These are phyloP conservation scores for Thereva nobilitata DNA, from an alignment of 2,888 invertebrate species.

Conservation along the genomic window DNA sequence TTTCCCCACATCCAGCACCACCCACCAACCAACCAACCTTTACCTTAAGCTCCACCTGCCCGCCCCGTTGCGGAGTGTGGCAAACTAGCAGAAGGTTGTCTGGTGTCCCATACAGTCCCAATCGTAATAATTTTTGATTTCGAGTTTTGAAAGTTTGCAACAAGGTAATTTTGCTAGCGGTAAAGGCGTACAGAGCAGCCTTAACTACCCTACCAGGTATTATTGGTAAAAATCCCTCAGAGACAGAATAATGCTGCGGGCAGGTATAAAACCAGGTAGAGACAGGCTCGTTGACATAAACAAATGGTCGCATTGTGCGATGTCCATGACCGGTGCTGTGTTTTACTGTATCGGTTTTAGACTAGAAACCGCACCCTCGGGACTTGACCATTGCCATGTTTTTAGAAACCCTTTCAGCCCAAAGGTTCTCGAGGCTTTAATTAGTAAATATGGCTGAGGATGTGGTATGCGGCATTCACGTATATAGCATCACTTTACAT, in stretches of 20 bases:
- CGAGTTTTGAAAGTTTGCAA: neutral
- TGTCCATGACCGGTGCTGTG: neutral
- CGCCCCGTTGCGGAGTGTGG: too few relatives aligned
- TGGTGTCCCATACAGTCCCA: neutral
- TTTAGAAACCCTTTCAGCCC: constrained; percentile 30
- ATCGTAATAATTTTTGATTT: constrained; percentile 11
- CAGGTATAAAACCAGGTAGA: constrained; percentile 26
- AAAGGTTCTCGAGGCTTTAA: constrained; percentile 32
- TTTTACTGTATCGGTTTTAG: constrained; percentile 37
- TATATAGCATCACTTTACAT: neutral
- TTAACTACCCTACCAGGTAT: constrained; percentile 12
- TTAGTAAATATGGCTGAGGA: constrained; percentile 29
- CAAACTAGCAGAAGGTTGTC: too few relatives aligned
- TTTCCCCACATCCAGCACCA: too few relatives aligned
- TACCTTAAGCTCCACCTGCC: too few relatives aligned
- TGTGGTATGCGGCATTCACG: constrained; percentile 11
- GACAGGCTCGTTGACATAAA: constrained; percentile 20
- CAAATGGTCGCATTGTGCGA: constrained; percentile 32
- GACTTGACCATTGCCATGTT: constrained; percentile 40
- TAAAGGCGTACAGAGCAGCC: neutral
- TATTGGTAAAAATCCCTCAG: constrained; percentile 33
- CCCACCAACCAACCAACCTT: too few relatives aligned
- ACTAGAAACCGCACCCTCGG: constrained; percentile 42
- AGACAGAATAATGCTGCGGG: constrained; percentile 28
- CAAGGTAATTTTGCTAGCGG: neutral